Evolutionary conservation across 2,113 vertebrate genomes (phyloP).

Genomic region (Tyto alba): DNA sequence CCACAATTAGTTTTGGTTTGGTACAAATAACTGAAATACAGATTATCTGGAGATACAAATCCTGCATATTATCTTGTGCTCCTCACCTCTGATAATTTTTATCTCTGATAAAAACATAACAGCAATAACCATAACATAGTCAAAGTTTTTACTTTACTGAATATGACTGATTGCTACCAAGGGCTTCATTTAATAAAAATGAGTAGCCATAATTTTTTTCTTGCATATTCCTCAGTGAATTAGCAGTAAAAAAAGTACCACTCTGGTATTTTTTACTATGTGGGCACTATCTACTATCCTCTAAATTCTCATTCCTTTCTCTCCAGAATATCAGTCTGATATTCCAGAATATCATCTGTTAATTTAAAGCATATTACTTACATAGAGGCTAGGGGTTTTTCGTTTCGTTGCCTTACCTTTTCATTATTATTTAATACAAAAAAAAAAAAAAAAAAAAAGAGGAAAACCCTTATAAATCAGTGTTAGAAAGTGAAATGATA

Average conservation of each 20-base stretch:
- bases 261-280: neutral
- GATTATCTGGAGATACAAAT: neutral
- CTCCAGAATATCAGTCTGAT: neutral
- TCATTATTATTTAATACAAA: neutral
- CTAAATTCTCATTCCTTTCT: neutral
- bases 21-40: neutral
- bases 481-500: neutral
- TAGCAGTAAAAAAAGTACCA: neutral
- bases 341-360: no score
- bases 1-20: neutral
- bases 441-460: neutral
- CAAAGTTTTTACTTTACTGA: neutral
- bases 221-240: neutral
- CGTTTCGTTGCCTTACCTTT: neutral
- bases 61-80: neutral
- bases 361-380: neutral
- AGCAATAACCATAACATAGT: neutral
- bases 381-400: neutral
- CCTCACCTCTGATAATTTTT: neutral
- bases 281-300: neutral
- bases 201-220: neutral
- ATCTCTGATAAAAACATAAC: neutral
- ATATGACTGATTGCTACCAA: neutral
- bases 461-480: neutral
- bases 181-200: neutral